A percentile compares a stretch with the other conserved stretches of the same genome.
These are phyloP conservation scores for Ypsolopha scabrella DNA, from an alignment of 2,888 invertebrate species.

Conservation along the genomic window DNA sequence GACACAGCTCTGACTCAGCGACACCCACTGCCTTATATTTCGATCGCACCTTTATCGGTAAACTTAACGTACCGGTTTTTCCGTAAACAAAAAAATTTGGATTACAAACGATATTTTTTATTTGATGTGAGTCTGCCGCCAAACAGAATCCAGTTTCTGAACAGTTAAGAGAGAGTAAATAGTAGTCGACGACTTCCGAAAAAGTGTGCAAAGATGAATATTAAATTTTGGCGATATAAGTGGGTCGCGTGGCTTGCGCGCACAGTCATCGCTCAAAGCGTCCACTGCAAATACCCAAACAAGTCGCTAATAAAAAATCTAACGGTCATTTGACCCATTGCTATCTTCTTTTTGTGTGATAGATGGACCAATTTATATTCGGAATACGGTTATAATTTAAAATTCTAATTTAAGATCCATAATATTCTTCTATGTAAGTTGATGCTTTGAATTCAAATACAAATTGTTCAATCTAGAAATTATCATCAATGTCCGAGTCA, in stretches of 20 bases:
- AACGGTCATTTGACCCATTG: conserved; percentile 3
- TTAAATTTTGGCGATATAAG: background rate
- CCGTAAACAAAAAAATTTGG: background rate
- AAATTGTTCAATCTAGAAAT: too few relatives aligned
- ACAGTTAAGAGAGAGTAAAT: background rate
- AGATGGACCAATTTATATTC: conserved; percentile 4
- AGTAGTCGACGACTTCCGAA: background rate
- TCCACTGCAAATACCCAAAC: background rate
- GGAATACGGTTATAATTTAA: background rate
- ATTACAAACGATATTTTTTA: background rate
- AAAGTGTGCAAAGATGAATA: conserved; percentile 1
- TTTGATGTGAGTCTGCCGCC: background rate
- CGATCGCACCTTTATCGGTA: background rate
- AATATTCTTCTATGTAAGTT: too few relatives aligned
- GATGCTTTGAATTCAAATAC: too few relatives aligned
- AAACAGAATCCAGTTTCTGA: background rate
- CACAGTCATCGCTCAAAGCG: background rate
- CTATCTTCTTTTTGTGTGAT: background rate
- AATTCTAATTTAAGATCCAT: too few relatives aligned
- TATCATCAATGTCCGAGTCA: too few relatives aligned
- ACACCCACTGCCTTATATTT: background rate
- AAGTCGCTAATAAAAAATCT: conserved; percentile 2
- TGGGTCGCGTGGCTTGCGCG: conserved; percentile 1
- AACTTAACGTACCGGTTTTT: background rate
- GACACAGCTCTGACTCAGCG: background rate